Evolutionary conservation across 2,888 invertebrate genomes (phyloP).

Genomic region (Calameuta filiformis): DNA sequence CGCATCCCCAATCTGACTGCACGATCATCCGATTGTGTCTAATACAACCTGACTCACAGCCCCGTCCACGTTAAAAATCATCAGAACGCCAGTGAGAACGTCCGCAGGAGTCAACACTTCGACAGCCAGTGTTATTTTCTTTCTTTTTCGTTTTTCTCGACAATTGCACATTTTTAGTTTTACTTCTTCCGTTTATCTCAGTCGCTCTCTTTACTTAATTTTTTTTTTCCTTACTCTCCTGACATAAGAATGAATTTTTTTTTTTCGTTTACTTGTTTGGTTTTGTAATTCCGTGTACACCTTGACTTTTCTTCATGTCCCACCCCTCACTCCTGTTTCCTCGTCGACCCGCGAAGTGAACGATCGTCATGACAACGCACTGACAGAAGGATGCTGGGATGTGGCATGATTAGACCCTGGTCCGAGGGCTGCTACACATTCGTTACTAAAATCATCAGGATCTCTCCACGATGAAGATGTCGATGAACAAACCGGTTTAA

Average conservation of each 20-base stretch:
- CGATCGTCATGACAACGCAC: too few relatives aligned
- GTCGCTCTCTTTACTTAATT: too few relatives aligned
- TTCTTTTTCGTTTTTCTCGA: neutral
- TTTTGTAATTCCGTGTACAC: too few relatives aligned
- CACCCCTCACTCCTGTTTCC: too few relatives aligned
- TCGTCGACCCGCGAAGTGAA: too few relatives aligned
- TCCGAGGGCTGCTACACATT: slow-evolving; percentile 64
- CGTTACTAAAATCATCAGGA: slow-evolving; percentile 25
- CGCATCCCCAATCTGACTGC: neutral
- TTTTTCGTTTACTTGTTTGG: too few relatives aligned
- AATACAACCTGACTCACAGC: too few relatives aligned
- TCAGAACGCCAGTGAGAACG: neutral
- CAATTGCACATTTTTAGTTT: too few relatives aligned
- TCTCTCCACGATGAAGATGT: slow-evolving; percentile 20
- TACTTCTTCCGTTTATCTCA: neutral
- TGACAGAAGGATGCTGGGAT: slow-evolving; percentile 34
- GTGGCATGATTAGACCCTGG: slow-evolving; percentile 55
- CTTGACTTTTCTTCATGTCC: too few relatives aligned
- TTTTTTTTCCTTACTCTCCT: too few relatives aligned
- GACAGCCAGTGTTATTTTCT: neutral
- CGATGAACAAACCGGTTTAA: slow-evolving; percentile 27
- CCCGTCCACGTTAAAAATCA: neutral
- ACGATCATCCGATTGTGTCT: neutral
- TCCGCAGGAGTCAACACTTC: neutral
- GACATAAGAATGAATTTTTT: too few relatives aligned